phyloP scores from a whole-genome alignment of 2,113 vertebrate species.

The Hydrochoerus hydrochaeris region DNA sequence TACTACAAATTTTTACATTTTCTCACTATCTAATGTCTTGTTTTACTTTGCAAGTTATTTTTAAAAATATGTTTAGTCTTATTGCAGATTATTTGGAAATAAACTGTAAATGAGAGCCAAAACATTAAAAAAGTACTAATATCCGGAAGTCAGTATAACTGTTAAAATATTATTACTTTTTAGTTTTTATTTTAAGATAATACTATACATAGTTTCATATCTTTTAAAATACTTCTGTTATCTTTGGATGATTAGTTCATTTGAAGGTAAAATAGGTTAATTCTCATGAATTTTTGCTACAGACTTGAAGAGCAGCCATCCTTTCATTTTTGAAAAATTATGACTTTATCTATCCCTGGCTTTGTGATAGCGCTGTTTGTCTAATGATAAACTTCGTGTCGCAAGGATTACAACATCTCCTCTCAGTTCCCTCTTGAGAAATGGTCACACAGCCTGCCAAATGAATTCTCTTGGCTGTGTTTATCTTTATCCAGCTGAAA shows the following conservation, averaged over 20 bases:
- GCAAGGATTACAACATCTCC: constrained; percentile 71
- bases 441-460: constrained; percentile 36
- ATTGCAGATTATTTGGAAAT: constrained; percentile 40
- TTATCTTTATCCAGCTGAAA: constrained; percentile 49
- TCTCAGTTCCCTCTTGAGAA: constrained; percentile 66
- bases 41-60: constrained; percentile 30
- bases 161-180: neutral
- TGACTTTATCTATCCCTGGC: constrained; percentile 58
- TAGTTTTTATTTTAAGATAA: constrained; percentile 14
- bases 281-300: constrained; percentile 17
- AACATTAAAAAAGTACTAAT: neutral
- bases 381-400: constrained; percentile 76
- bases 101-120: neutral
- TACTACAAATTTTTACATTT: neutral
- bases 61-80: neutral
- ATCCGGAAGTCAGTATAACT: neutral
- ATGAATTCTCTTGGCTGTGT: neutral
- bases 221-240: neutral
- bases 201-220: neutral
- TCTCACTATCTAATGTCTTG: neutral
- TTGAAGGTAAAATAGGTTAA: neutral
- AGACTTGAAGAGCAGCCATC: neutral
- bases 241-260: constrained; percentile 30
- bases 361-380: constrained; percentile 55
- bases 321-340: neutral